These are phyloP conservation scores for Drosophila meridionalis DNA, from an alignment of 2,888 invertebrate species.

Conservation along the genomic window DNA sequence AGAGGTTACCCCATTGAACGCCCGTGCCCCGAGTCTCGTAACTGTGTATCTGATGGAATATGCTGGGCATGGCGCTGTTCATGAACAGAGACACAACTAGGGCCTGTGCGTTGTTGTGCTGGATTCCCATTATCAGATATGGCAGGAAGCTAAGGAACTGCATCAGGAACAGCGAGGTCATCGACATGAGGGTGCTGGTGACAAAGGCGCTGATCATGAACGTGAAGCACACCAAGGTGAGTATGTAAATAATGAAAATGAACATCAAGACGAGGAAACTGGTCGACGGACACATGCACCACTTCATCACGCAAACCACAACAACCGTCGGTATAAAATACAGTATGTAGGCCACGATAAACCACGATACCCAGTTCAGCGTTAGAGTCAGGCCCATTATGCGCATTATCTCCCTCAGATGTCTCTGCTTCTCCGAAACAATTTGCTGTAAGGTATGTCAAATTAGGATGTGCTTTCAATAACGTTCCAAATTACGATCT, in stretches of 20 bases:
- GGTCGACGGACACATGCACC: conserved; percentile 26
- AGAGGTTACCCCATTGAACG: conserved; percentile 85
- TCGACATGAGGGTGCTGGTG: conserved; percentile 90
- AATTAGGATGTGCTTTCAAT: not conserved
- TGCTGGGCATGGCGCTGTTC: conserved; percentile 49
- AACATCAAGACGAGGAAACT: conserved; percentile 86
- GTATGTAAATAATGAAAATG: conserved; percentile 89
- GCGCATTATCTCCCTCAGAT: conserved; percentile 41
- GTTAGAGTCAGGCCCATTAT: conserved; percentile 40
- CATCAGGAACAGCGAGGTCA: conserved; percentile 89
- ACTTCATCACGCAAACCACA: conserved; percentile 30
- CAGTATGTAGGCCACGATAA: conserved; percentile 34
- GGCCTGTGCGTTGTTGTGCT: rapidly evolving
- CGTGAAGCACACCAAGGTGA: conserved; percentile 89
- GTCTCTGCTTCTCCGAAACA: conserved; percentile 39
- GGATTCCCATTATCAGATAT: conserved; percentile 79
- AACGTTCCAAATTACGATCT: not conserved
- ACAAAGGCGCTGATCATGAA: conserved; percentile 92
- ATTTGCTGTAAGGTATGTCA: conserved; percentile 39
- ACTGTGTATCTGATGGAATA: conserved; percentile 26
- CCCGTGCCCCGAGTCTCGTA: conserved; percentile 86
- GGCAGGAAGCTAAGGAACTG: conserved; percentile 91
- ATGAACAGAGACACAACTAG: conserved; percentile 21
- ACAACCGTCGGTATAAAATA: conserved; percentile 28
- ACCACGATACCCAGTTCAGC: conserved; percentile 60